These are phyloP conservation scores for Sandelia bainsii DNA, from an alignment of 2,797 vertebrate genomes.

Conservation along the genomic window DNA sequence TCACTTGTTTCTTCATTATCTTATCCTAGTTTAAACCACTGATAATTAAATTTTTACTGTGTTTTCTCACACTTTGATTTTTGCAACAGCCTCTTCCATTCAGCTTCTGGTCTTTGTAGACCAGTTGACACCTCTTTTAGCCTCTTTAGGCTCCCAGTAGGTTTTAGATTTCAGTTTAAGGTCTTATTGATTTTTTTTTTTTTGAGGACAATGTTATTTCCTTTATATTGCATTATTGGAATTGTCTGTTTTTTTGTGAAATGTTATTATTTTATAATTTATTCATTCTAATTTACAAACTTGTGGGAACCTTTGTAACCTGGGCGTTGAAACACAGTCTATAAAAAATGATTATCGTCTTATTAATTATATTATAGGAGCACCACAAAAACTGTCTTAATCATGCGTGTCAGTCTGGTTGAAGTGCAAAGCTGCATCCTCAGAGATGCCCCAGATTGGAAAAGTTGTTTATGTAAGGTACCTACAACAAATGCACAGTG, in stretches of 20 bases:
- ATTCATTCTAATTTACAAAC: background rate
- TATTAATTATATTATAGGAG: background rate
- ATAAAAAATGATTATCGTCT: background rate
- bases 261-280: background rate
- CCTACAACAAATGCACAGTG: background rate
- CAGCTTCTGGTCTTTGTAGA: background rate
- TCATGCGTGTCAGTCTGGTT: background rate
- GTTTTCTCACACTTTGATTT: no score
- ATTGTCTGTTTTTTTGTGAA: background rate
- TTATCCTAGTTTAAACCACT: background rate
- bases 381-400: background rate
- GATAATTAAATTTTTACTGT: no score
- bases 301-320: background rate
- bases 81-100: no score
- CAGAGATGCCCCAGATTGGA: background rate
- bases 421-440: background rate
- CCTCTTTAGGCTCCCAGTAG: no score
- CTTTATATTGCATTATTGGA: no score
- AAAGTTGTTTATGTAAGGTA: background rate
- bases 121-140: background rate
- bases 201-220: no score
- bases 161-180: background rate
- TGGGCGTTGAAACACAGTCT: background rate
- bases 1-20: background rate
- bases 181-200: background rate